Percentiles rank a stretch among this genome's conserved stretches.
Evolutionary conservation across 2,888 invertebrate genomes (phyloP).

Genomic region (Allophyes oxyacanthae): DNA sequence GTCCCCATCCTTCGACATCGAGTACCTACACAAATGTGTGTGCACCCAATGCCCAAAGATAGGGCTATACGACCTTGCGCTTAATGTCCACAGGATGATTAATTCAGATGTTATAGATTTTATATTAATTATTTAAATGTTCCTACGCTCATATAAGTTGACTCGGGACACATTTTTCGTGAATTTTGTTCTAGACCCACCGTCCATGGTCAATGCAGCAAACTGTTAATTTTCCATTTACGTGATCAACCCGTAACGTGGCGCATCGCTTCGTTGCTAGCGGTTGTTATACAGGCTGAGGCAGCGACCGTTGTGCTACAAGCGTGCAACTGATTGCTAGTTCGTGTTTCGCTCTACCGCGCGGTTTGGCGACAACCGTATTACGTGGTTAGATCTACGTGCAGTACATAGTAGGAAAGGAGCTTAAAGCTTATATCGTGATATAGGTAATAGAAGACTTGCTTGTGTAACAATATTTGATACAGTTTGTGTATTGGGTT

Average conservation of each 20-base stretch:
- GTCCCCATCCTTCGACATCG: too few relatives aligned
- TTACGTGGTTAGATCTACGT: slow-evolving; percentile 11
- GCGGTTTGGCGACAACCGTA: slow-evolving; percentile 24
- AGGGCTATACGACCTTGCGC: too few relatives aligned
- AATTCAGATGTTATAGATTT: too few relatives aligned
- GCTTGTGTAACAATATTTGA: slow-evolving; percentile 4
- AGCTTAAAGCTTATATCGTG: slow-evolving; percentile 32
- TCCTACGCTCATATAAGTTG: too few relatives aligned
- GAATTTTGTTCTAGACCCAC: too few relatives aligned
- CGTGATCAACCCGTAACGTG: slow-evolving; percentile 7
- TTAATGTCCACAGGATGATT: too few relatives aligned
- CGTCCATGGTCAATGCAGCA: too few relatives aligned
- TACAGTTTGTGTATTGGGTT: too few relatives aligned
- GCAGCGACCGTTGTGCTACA: slow-evolving; percentile 30
- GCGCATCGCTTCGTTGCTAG: slow-evolving; percentile 7
- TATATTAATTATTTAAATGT: too few relatives aligned
- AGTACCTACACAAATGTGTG: too few relatives aligned
- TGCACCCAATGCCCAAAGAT: too few relatives aligned
- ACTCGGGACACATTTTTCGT: too few relatives aligned
- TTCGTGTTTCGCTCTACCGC: slow-evolving; percentile 26
- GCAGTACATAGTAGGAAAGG: slow-evolving; percentile 7
- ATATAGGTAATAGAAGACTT: slow-evolving; percentile 22
- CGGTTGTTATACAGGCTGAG: slow-evolving; percentile 4
- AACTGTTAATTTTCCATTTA: slow-evolving; percentile 18
- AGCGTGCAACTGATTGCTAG: slow-evolving; percentile 39